Evolutionary conservation across 2,113 vertebrate species (phyloP), one percentile per base, ranked within the genome.

Genomic region (Phyllostomus hastatus): DNA sequence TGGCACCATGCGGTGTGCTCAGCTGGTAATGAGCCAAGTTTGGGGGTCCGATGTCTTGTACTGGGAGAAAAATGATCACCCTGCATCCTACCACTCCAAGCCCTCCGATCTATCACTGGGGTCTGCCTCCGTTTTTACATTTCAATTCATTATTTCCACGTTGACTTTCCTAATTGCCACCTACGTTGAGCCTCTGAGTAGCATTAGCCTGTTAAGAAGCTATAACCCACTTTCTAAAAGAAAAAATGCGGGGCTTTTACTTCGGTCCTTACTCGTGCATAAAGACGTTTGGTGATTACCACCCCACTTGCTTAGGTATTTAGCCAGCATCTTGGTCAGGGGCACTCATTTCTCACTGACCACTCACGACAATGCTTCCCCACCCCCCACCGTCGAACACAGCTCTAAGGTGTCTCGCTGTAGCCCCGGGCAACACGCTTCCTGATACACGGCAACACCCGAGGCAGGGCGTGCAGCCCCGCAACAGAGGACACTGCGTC

Each of bases 201-300:
- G 33, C 7, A 10, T 7, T 46, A 16, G 10, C 31, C 24, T 35
- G 26, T 3, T 22, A 57, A 81, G 79, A 88, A 67, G 48, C 41
- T 33, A 28, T 22, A 79, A 15, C 1, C 5, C 38, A 54, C 57
- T 91, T 83, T 84, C 80, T 66, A 41, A 78, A 95, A 81, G 94
- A 66, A 79, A 28, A 93, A 69, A 0, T 15, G 15, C 46, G 57
- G 16, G 86, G 20, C 59, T 67, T 81, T 67, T 31, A 10, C 41
- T 69, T 24, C 7, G 22, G 46, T 43, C 48, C 26, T 79, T n/a
- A 9, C 20, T 67, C 54, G n/a, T 26, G 31, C 50, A 48, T 41
- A 73, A 61, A 52, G 81, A 79, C 72, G 61, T 33, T 35, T 73
- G 15, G 22, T 50, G 61, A 61, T 46, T 50, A 52, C 64, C 88